phyloP scores from a whole-genome alignment of 2,888 invertebrate species.

The Ennomos erosarius region DNA sequence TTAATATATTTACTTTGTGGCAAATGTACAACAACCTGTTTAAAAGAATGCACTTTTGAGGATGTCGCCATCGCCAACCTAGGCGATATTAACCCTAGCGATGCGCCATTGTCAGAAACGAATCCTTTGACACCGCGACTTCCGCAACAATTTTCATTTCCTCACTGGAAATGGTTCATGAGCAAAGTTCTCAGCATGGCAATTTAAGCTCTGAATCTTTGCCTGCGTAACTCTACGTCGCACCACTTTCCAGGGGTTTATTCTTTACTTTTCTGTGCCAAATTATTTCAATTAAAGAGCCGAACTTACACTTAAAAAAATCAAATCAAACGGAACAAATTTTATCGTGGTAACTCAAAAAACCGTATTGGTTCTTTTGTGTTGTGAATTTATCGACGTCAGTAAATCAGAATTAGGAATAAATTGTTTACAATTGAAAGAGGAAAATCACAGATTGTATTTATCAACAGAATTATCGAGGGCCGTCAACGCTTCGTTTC shows the following conservation, averaged over 20 bases:
- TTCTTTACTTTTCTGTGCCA: slow-evolving; percentile 35
- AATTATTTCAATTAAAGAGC: slow-evolving; percentile 1
- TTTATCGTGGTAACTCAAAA: slow-evolving; percentile 11
- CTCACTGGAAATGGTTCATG: slow-evolving; percentile 60
- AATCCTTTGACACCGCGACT: slow-evolving; percentile 67
- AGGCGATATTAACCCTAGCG: slow-evolving; percentile 56
- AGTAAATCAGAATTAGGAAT: slow-evolving; percentile 26
- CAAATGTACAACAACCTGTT: no score
- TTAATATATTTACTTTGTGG: no score
- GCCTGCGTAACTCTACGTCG: slow-evolving; percentile 54
- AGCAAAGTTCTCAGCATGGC: slow-evolving; percentile 61
- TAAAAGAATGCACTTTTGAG: slow-evolving; percentile 1
- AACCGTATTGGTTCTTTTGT: slow-evolving; percentile 16
- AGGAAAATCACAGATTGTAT: slow-evolving; percentile 36
- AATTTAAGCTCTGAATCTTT: slow-evolving; percentile 65
- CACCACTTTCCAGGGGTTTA: slow-evolving; percentile 46
- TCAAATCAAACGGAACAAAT: slow-evolving; percentile 21
- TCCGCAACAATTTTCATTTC: slow-evolving; percentile 77
- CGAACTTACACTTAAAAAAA: slow-evolving; percentile 14
- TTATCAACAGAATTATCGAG: slow-evolving; percentile 37
- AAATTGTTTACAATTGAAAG: slow-evolving; percentile 34
- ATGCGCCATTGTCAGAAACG: slow-evolving; percentile 63
- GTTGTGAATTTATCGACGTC: slow-evolving; percentile 19
- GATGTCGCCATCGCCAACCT: neutral
- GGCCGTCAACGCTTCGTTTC: slow-evolving; percentile 46